phyloP scores from a whole-genome alignment of 2,888 invertebrate species.

The Cyclophora punctaria region DNA sequence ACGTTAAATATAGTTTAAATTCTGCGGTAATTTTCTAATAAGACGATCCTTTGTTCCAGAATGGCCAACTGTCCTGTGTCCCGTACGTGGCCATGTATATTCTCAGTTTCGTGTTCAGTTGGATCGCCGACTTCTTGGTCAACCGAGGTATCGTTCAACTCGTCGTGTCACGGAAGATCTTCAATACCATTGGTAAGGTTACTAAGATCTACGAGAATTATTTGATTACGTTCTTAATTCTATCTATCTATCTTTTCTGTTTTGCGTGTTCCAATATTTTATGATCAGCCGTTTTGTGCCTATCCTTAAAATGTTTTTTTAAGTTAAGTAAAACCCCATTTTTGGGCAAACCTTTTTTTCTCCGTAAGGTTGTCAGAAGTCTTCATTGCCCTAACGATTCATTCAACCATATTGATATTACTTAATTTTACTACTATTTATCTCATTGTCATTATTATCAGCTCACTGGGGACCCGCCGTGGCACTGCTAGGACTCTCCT shows the following conservation, averaged over 20 bases:
- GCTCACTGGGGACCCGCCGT: constrained; percentile 82
- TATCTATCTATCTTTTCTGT: too few species aligned
- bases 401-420: neutral
- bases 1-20: too few species aligned
- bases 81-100: constrained; percentile 86
- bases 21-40: neutral
- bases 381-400: too few species aligned
- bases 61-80: constrained; percentile 80
- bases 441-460: constrained; percentile 25
- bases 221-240: too few species aligned
- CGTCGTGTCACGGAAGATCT: constrained; percentile 77
- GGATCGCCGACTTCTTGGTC: constrained; percentile 77
- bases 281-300: too few species aligned
- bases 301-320: too few species aligned
- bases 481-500: constrained; percentile 78
- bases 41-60: constrained; percentile 50
- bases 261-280: too few species aligned
- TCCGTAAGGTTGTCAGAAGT: too few species aligned
- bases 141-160: constrained; percentile 68
- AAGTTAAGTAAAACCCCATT: too few species aligned
- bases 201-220: too few species aligned
- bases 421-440: neutral
- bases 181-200: constrained; percentile 78
- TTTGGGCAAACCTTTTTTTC: too few species aligned
- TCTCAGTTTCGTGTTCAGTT: constrained; percentile 82